phyloP scores from a whole-genome alignment of 2,797 vertebrate species.

The Anomalospiza imberbis region DNA sequence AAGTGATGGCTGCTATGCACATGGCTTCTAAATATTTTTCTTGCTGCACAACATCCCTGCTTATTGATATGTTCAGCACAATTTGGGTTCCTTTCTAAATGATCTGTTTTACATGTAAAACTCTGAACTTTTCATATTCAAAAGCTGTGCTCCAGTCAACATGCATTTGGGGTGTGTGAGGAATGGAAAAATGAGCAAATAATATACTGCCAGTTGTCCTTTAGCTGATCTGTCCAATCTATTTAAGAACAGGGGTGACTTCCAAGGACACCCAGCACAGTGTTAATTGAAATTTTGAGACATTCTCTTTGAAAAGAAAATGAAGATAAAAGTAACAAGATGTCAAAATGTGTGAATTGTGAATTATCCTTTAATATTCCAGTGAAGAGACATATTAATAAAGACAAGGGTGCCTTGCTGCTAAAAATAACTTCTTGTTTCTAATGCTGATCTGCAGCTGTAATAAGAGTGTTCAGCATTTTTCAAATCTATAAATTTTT shows the following conservation, averaged over 20 bases:
- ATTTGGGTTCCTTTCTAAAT: background rate
- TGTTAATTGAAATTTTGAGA: background rate
- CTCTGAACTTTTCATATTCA: background rate
- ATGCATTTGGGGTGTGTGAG: background rate
- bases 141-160: background rate
- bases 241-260: background rate
- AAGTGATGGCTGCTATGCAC: background rate
- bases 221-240: background rate
- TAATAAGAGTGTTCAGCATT: constrained; percentile 1
- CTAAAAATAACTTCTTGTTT: constrained; percentile 45
- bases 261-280: background rate
- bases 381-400: background rate
- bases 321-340: constrained; percentile 17
- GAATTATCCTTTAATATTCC: constrained; percentile 39
- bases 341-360: constrained; percentile 1
- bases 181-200: background rate
- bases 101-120: background rate
- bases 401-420: background rate
- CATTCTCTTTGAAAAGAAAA: constrained; percentile 13
- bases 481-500: background rate
- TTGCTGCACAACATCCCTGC: background rate
- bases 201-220: background rate
- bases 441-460: constrained; percentile 3
- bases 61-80: background rate
- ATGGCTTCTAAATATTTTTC: background rate